phyloP scores from a whole-genome alignment of 2,888 invertebrate genomes.

The Galeruca laticollis region DNA sequence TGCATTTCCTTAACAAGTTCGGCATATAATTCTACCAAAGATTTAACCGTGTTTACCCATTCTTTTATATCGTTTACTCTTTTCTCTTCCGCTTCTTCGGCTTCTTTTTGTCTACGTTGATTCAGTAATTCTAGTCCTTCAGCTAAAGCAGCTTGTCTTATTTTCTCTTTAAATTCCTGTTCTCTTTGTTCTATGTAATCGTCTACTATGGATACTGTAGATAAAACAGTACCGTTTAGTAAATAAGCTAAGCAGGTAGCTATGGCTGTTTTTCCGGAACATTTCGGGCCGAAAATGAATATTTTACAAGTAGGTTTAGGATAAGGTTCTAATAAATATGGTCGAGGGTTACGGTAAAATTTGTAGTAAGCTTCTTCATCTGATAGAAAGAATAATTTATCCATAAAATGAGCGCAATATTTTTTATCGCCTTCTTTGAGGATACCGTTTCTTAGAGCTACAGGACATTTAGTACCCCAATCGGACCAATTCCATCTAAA shows the following conservation, averaged over 20 bases:
- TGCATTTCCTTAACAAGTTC: conserved; percentile 36
- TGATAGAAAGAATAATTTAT: conserved; percentile 73
- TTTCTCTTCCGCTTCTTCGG: conserved; percentile 48
- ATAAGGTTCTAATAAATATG: conserved; percentile 71
- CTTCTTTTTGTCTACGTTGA: conserved; percentile 51
- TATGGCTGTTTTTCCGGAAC: conserved; percentile 72
- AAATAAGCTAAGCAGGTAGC: conserved; percentile 70
- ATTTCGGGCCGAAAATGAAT: conserved; percentile 72
- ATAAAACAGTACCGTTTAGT: conserved; percentile 68
- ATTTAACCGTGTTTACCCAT: conserved; percentile 61
- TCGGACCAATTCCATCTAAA: conserved; percentile 69
- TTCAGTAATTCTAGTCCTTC: conserved; percentile 55
- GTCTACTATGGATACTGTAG: conserved; percentile 57
- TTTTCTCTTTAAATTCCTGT: conserved; percentile 61
- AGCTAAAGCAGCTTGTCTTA: conserved; percentile 60
- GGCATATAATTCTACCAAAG: conserved; percentile 35
- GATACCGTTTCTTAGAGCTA: conserved; percentile 71
- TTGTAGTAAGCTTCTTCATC: conserved; percentile 68
- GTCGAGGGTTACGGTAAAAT: conserved; percentile 74
- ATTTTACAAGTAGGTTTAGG: conserved; percentile 73
- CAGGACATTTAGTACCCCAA: conserved; percentile 74
- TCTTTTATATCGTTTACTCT: conserved; percentile 58
- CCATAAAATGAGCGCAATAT: conserved; percentile 72
- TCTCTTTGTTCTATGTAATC: conserved; percentile 51
- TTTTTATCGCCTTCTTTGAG: conserved; percentile 69